Conservation (phyloP, 2,888 invertebrate species). For the Neuroscelio doddi region DNA sequence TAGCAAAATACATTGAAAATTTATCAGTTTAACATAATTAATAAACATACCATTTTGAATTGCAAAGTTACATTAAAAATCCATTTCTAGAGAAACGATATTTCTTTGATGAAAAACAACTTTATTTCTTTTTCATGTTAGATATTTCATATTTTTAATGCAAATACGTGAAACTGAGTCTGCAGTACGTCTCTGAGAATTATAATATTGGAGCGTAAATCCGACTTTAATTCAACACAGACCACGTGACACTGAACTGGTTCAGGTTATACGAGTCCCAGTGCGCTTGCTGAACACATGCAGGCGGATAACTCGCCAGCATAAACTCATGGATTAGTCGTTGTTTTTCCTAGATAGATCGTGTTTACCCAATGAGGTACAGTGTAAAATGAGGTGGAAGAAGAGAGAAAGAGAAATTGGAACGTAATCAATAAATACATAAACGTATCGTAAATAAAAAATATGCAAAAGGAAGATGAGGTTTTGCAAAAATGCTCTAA, state of each 20-base stretch:
- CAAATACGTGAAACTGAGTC: neutral
- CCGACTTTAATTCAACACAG: neutral
- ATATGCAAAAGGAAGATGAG: too few relatives aligned
- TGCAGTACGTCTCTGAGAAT: neutral
- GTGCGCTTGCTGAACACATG: constrained; percentile 11
- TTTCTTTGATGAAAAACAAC: too few relatives aligned
- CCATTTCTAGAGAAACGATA: too few relatives aligned
- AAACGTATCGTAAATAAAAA: too few relatives aligned
- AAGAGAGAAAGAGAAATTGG: constrained; percentile 10
- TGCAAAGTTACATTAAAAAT: too few relatives aligned
- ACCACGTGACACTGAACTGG: neutral
- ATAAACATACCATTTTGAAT: too few relatives aligned
- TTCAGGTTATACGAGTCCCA: constrained; percentile 18
- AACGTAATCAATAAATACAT: too few relatives aligned
- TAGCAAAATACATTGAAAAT: too few relatives aligned
- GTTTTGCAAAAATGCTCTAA: too few relatives aligned
- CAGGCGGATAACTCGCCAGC: constrained; percentile 22
- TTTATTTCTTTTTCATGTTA: too few relatives aligned
- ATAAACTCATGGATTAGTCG: constrained; percentile 24
- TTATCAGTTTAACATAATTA: too few relatives aligned
- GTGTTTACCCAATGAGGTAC: constrained; percentile 4
- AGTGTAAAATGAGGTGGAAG: neutral
- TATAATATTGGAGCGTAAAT: neutral
- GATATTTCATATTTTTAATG: too few relatives aligned
- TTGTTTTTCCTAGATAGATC: constrained; percentile 22